Conservation (phyloP, 1,140 invertebrate species). For the Babylonia areolata region DNA sequence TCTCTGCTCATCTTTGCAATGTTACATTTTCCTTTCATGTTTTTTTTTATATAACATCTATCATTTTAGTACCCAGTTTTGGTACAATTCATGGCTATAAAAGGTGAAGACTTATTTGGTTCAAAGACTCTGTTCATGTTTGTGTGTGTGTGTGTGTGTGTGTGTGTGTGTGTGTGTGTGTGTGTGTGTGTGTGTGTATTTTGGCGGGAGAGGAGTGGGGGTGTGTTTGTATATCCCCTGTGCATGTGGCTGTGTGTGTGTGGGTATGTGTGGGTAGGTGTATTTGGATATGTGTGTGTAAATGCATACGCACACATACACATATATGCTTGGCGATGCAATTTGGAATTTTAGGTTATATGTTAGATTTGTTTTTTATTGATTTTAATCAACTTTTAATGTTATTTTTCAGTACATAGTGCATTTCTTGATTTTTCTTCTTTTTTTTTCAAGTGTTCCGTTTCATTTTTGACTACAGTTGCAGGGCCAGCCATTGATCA, state of each 20-base stretch:
- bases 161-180: neutral
- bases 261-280: neutral
- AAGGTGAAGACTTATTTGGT: neutral
- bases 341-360: too few species aligned
- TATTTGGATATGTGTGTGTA: neutral
- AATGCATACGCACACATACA: too few species aligned
- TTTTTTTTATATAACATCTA: neutral
- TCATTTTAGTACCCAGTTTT: too few species aligned
- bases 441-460: too few species aligned
- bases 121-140: neutral
- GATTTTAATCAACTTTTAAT: conserved; percentile 58
- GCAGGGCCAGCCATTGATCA: too few species aligned
- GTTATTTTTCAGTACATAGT: too few species aligned
- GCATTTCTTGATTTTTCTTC: too few species aligned
- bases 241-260: neutral
- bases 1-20: neutral
- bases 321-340: too few species aligned
- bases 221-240: neutral
- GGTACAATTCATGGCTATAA: too few species aligned
- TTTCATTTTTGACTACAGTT: too few species aligned
- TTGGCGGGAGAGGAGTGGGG: too few species aligned
- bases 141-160: neutral
- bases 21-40: too few species aligned
- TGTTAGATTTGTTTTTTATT: conserved; percentile 53
- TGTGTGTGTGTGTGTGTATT: neutral